Evolutionary conservation across 35 echinoderm and acorn worm species (phyloP).

Genomic region (Apostichopus japonicus): DNA sequence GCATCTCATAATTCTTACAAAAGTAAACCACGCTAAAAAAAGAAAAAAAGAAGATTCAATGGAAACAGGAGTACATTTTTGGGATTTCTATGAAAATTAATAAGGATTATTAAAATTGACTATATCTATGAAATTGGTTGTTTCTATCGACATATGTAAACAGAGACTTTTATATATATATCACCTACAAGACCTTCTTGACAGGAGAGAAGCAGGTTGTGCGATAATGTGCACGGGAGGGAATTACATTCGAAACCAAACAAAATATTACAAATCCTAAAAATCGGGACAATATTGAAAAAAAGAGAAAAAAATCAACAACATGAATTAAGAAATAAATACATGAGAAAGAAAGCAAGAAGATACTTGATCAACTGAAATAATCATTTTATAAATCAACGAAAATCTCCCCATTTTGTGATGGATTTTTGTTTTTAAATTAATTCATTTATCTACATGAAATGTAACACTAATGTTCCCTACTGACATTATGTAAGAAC

Average conservation of each 20-base stretch:
- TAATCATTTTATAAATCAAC: too few species aligned
- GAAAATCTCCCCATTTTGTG: neutral
- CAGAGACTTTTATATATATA: conserved; percentile 12
- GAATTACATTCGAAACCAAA: neutral
- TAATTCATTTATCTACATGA: neutral
- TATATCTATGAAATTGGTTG: conserved; percentile 26
- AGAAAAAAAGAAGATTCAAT: neutral
- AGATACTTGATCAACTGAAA: too few species aligned
- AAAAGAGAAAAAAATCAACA: neutral
- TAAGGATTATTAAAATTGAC: neutral
- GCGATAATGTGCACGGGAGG: neutral
- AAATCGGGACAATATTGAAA: neutral
- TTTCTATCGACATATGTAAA: neutral
- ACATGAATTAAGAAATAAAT: neutral
- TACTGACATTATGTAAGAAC: too few species aligned
- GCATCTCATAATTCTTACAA: conserved; percentile 7
- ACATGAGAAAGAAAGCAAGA: neutral
- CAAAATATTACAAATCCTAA: neutral
- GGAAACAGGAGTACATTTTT: conserved; percentile 2
- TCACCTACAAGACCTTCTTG: neutral
- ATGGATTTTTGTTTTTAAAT: neutral
- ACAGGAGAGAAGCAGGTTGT: conserved; percentile 26
- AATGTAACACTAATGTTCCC: neutral
- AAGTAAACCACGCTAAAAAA: conserved; percentile 11
- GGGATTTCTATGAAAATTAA: neutral